phyloP scores from a whole-genome alignment of 2,113 vertebrate species.

The Nyctereutes procyonoides region DNA sequence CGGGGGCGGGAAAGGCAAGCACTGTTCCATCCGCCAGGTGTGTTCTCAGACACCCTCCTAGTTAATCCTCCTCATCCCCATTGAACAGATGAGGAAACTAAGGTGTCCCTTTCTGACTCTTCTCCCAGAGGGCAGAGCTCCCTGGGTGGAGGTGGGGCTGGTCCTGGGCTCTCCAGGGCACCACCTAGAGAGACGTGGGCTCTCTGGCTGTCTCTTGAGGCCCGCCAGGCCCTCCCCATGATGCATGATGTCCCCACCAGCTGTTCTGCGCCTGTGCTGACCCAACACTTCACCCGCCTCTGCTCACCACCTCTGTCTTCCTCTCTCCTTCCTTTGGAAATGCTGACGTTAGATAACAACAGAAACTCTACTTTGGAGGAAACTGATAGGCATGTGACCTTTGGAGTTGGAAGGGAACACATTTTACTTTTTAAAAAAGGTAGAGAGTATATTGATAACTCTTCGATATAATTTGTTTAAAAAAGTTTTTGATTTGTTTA shows the following conservation, averaged over 20 bases:
- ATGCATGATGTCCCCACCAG: background rate
- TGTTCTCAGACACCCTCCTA: background rate
- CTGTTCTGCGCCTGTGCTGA: constrained; percentile 48
- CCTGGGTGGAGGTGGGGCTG: background rate
- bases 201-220: background rate
- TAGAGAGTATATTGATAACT: constrained; percentile 49
- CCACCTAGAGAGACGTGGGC: background rate
- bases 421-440: background rate
- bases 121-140: background rate
- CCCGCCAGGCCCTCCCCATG: rapidly evolving
- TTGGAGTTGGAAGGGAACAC: background rate
- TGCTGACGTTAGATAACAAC: constrained; percentile 41
- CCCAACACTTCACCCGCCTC: constrained; percentile 33
- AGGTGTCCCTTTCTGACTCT: background rate
- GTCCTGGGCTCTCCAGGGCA: background rate
- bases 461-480: constrained; percentile 70
- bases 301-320: constrained; percentile 52
- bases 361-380: constrained; percentile 32
- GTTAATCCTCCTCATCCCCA: background rate
- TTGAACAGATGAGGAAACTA: constrained; percentile 47
- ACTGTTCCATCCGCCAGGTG: background rate
- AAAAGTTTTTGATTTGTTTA: constrained; percentile 52
- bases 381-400: background rate
- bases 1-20: background rate
- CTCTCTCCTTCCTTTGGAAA: constrained; percentile 46